A percentile compares a stretch with the other conserved stretches of the same genome.
These are phyloP conservation scores for Meloe dianella DNA, from an alignment of 2,888 invertebrate species.

Conservation along the genomic window DNA sequence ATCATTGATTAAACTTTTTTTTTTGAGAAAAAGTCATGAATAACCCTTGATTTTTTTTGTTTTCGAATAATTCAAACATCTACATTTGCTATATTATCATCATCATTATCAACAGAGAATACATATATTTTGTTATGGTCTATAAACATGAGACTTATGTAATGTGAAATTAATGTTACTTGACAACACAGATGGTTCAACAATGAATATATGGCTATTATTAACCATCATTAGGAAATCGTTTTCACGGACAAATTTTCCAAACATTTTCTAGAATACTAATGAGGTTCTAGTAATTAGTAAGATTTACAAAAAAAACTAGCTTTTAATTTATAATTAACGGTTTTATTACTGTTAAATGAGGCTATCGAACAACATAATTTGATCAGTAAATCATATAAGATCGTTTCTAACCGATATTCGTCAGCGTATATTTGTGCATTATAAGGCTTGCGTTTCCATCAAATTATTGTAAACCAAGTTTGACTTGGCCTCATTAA, in stretches of 20 bases:
- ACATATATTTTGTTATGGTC: slow-evolving; percentile 36
- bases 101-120: neutral
- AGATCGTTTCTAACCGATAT: too few species aligned
- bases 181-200: slow-evolving; percentile 33
- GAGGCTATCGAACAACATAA: neutral
- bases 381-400: neutral
- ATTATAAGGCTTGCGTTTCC: too few species aligned
- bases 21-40: neutral
- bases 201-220: slow-evolving; percentile 19
- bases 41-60: neutral
- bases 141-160: slow-evolving; percentile 34
- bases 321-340: neutral
- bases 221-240: neutral
- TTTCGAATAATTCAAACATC: neutral
- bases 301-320: too few species aligned
- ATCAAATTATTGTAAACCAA: too few species aligned
- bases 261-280: neutral
- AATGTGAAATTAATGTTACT: slow-evolving; percentile 38
- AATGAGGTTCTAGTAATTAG: neutral
- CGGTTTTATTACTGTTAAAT: neutral
- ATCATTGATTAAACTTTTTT: neutral
- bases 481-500: too few species aligned
- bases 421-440: too few species aligned
- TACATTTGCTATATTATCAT: neutral
- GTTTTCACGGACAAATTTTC: neutral